A percentile compares a stretch with the other conserved stretches of the same genome.
These are phyloP conservation scores for Clistopyga incitator DNA, from an alignment of 2,888 invertebrate genomes.

Conservation along the genomic window DNA sequence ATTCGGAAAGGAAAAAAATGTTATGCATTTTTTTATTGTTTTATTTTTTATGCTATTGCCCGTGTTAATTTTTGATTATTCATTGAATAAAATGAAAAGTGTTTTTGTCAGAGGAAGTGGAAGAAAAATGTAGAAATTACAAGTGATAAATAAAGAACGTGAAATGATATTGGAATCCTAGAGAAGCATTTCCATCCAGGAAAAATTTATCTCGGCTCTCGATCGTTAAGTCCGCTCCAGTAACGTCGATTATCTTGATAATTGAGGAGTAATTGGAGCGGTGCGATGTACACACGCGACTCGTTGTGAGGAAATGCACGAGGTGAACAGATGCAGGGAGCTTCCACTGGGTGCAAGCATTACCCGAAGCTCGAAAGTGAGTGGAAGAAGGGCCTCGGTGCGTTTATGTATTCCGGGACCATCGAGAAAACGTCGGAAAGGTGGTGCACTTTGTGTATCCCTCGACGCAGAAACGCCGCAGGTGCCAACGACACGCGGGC, in stretches of 20 bases:
- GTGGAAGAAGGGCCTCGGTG: background rate
- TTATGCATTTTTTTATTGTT: too few species aligned
- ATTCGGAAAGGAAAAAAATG: too few species aligned
- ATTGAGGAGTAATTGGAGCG: constrained; percentile 78
- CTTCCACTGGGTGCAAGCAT: constrained; percentile 2
- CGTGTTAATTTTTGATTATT: background rate
- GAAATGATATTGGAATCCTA: constrained; percentile 5
- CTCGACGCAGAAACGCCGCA: constrained; percentile 38
- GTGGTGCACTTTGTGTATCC: constrained; percentile 8
- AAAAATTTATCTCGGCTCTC: constrained; percentile 69
- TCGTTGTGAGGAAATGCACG: constrained; percentile 51
- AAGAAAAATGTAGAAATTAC: background rate
- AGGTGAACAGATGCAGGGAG: constrained; percentile 70
- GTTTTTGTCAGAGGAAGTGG: background rate
- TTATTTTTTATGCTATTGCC: too few species aligned
- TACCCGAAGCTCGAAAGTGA: constrained; percentile 28
- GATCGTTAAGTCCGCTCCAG: constrained; percentile 75
- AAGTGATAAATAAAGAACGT: background rate
- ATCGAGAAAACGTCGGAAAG: constrained; percentile 43
- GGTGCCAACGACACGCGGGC: constrained; percentile 47
- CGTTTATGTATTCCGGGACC: constrained; percentile 6
- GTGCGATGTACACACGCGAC: constrained; percentile 74
- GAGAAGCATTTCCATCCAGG: constrained; percentile 14
- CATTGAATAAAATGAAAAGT: background rate
- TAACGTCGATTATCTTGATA: constrained; percentile 76